Percentiles rank a stretch among this genome's conserved stretches.
Conservation (phyloP, 1,140 invertebrate genomes). For the Drosophila willistoni region DNA sequence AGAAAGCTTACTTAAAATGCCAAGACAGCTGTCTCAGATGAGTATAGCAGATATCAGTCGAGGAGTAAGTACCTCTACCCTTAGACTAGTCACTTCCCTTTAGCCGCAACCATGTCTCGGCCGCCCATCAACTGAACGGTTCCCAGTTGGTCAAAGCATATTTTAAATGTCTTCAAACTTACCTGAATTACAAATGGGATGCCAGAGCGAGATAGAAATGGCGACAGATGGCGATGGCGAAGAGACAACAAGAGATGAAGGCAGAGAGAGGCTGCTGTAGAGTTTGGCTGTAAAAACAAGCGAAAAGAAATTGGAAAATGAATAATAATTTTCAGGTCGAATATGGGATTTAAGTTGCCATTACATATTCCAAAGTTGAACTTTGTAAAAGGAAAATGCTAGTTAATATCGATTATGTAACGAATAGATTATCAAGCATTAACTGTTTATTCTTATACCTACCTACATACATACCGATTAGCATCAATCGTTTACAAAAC, state of each 20-base stretch:
- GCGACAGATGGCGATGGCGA: slow-evolving; percentile 8
- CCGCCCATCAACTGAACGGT: background rate
- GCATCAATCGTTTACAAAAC: no score
- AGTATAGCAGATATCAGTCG: slow-evolving; percentile 43
- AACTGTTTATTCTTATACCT: no score
- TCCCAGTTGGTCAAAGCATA: slow-evolving; percentile 24
- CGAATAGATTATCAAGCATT: background rate
- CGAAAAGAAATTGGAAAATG: background rate
- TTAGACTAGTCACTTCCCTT: slow-evolving; percentile 5
- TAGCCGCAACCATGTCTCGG: slow-evolving; percentile 1
- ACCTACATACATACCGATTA: no score
- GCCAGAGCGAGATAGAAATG: slow-evolving; percentile 9
- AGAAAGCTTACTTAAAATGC: slow-evolving; percentile 52
- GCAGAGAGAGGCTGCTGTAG: background rate
- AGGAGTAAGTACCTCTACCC: background rate
- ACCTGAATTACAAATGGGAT: slow-evolving; percentile 28
- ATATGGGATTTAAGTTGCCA: background rate
- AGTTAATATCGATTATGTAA: background rate
- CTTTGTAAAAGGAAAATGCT: background rate
- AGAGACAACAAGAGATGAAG: slow-evolving; percentile 1
- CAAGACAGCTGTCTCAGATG: slow-evolving; percentile 61
- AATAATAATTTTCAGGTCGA: slow-evolving; percentile 17
- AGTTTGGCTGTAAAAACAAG: slow-evolving; percentile 12
- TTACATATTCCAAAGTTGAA: background rate
- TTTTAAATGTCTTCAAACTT: slow-evolving; percentile 52